phyloP scores from a whole-genome alignment of 2,888 invertebrate genomes.

The Pedicia rivosa region DNA sequence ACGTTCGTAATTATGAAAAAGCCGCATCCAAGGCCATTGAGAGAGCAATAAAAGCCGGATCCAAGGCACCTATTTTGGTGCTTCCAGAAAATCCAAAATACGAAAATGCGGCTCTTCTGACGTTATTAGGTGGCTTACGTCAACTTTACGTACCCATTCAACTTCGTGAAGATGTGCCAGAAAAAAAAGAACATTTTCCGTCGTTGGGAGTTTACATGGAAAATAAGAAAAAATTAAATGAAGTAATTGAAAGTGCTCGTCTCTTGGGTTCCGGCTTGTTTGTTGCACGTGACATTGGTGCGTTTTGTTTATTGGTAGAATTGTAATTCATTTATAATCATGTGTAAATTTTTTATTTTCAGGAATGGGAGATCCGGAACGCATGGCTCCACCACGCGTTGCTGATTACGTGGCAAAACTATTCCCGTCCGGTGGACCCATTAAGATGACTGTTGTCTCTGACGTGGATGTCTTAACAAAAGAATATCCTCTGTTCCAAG shows the following conservation, averaged over 20 bases:
- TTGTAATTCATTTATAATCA: no score
- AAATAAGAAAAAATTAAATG: constrained; percentile 33
- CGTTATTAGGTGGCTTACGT: constrained; percentile 73
- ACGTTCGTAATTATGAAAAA: constrained; percentile 55
- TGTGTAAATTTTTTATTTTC: no score
- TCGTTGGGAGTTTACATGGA: constrained; percentile 44
- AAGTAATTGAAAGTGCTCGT: constrained; percentile 40
- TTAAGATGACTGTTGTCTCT: constrained; percentile 45
- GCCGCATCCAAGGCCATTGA: constrained; percentile 61
- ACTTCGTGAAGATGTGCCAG: constrained; percentile 54
- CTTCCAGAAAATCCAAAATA: constrained; percentile 50
- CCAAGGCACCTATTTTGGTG: constrained; percentile 60
- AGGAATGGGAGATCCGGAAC: constrained; percentile 78
- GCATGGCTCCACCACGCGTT: constrained; percentile 70
- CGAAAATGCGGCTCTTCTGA: constrained; percentile 58
- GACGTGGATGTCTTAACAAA: constrained; percentile 41
- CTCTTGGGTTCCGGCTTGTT: constrained; percentile 59
- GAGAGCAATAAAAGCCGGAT: constrained; percentile 28
- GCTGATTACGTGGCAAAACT: constrained; percentile 52
- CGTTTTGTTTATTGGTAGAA: no score
- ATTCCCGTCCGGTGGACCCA: constrained; percentile 39
- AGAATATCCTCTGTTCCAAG: constrained; percentile 71
- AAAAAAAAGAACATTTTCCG: constrained; percentile 39
- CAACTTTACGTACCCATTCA: constrained; percentile 78
- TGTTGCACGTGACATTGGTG: constrained; percentile 50